These are phyloP conservation scores for Oasisia sp. DNA, from an alignment of 2,888 invertebrate genomes.

Conservation along the genomic window DNA sequence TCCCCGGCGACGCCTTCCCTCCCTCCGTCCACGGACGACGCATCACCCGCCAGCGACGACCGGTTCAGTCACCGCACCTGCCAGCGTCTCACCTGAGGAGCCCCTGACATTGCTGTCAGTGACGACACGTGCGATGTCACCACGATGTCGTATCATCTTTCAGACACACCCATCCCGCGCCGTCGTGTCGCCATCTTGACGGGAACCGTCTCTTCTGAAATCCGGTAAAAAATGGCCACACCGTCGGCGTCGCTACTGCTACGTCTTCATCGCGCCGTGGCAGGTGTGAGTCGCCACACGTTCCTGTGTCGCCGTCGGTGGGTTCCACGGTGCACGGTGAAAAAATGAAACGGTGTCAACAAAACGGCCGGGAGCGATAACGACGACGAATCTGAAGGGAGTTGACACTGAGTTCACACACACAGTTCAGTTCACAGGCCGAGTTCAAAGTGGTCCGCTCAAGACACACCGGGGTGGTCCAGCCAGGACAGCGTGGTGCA, in stretches of 20 bases:
- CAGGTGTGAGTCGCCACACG: not conserved
- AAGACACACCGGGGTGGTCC: not conserved
- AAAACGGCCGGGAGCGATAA: not conserved
- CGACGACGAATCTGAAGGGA: not conserved
- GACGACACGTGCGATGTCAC: not conserved
- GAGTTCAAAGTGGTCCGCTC: not conserved
- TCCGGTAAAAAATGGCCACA: not conserved
- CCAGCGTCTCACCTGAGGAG: not conserved
- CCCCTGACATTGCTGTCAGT: not conserved
- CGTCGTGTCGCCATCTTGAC: not conserved
- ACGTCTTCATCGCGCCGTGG: not conserved
- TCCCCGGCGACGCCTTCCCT: not conserved
- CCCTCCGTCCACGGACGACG: not conserved
- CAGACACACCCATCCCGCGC: not conserved
- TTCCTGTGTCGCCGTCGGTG: not conserved
- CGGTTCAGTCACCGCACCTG: not conserved
- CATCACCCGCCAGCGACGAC: not conserved
- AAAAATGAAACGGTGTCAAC: not conserved
- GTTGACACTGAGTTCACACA: too few relatives aligned
- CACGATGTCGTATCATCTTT: not conserved
- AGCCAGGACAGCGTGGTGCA: not conserved
- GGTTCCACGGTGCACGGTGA: not conserved
- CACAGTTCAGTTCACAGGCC: too few relatives aligned
- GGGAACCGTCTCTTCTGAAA: not conserved
- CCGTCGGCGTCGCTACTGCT: not conserved